phyloP scores from a whole-genome alignment of 2,888 invertebrate species.

The Rhogogaster chlorosoma region DNA sequence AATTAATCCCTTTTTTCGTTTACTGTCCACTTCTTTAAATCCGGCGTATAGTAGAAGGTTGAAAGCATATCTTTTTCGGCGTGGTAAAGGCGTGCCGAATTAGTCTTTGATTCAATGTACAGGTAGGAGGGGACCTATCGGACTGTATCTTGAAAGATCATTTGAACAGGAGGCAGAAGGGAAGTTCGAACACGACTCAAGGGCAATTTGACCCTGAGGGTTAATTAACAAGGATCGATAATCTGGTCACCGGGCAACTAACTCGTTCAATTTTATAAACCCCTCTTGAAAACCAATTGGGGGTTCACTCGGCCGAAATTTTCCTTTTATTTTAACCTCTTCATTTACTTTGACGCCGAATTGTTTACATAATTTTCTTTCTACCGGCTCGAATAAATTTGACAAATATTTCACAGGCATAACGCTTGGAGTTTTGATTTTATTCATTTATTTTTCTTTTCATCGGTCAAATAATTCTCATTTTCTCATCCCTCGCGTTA shows the following conservation, averaged over 20 bases:
- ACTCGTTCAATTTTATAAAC: conserved; percentile 22
- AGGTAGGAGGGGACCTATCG: background rate
- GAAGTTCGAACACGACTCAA: conserved; percentile 30
- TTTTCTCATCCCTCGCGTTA: background rate
- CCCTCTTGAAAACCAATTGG: background rate
- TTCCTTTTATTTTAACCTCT: conserved; percentile 28
- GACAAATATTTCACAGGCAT: background rate
- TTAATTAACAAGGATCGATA: conserved; percentile 47
- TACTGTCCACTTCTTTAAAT: background rate
- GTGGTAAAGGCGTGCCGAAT: background rate
- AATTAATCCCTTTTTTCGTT: background rate
- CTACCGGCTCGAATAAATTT: background rate
- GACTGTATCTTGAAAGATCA: background rate
- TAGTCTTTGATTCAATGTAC: background rate
- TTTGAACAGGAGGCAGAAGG: background rate
- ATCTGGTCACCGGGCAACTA: conserved; percentile 44
- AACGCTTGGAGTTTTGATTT: background rate
- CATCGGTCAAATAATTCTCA: background rate
- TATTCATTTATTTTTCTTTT: background rate
- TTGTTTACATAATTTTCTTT: background rate
- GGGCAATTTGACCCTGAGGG: conserved; percentile 37
- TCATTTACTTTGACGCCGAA: background rate
- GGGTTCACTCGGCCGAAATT: background rate
- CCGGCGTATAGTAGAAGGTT: background rate
- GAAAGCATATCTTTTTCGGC: background rate